Percentiles rank a stretch among this genome's conserved stretches.
These are phyloP conservation scores for Benthosema pterotum DNA, from an alignment of 2,797 vertebrate species.

Conservation along the genomic window DNA sequence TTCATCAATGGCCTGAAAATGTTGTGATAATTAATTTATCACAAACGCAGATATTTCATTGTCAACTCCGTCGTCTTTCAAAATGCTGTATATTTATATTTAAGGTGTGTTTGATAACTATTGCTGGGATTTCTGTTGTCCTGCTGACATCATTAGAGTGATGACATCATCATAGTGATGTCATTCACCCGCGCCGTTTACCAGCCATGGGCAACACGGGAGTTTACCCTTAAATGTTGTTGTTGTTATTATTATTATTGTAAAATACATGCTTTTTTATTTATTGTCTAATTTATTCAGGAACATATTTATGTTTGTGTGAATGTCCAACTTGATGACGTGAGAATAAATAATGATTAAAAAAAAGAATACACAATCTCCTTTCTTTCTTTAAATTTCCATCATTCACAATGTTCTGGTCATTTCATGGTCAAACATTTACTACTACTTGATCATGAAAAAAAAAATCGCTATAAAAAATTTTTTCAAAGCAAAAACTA, in stretches of 20 bases:
- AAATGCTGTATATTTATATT: conserved; percentile 38
- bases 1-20: conserved; percentile 19
- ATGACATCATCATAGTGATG: too few relatives aligned
- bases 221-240: conserved; percentile 49
- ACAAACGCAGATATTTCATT: conserved; percentile 9
- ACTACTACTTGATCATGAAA: too few relatives aligned
- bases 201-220: conserved; percentile 17
- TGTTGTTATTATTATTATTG: conserved; percentile 12
- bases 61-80: conserved; percentile 15
- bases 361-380: conserved; percentile 20
- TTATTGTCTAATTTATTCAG: conserved; percentile 77
- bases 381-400: not conserved
- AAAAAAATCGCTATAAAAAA: too few relatives aligned
- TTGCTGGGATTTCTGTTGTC: conserved; percentile 17
- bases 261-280: conserved; percentile 45
- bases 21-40: conserved; percentile 8
- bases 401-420: too few relatives aligned
- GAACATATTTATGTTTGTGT: conserved; percentile 68
- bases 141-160: conserved; percentile 3
- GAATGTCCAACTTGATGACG: conserved; percentile 28
- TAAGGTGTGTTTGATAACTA: not conserved
- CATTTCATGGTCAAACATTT: too few relatives aligned
- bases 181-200: conserved; percentile 15
- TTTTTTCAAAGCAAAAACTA: too few relatives aligned
- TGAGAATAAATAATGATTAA: conserved; percentile 44